Conservation (phyloP, 1,140 invertebrate genomes). For the Subanguina moxae region DNA sequence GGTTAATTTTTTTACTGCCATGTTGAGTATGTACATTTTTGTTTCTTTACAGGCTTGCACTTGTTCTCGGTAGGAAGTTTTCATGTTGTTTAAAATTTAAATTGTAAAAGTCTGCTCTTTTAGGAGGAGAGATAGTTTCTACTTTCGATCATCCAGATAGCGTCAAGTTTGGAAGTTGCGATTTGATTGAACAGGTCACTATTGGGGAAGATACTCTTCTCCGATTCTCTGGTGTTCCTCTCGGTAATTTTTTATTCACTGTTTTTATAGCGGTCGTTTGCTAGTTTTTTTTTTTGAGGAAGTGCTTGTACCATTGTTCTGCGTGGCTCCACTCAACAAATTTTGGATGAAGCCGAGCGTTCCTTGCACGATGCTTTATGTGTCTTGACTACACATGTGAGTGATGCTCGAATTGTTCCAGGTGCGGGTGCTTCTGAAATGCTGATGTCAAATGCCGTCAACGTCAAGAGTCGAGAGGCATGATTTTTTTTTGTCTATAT, state of each 20-base stretch:
- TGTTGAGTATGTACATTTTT: slow-evolving; percentile 15
- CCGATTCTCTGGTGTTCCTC: slow-evolving; percentile 76
- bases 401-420: slow-evolving; percentile 67
- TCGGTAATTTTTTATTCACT: too few species aligned
- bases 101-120: slow-evolving; percentile 21
- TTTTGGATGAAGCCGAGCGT: slow-evolving; percentile 94
- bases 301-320: slow-evolving; percentile 95
- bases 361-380: slow-evolving; percentile 97
- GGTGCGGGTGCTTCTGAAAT: slow-evolving; percentile 71
- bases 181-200: slow-evolving; percentile 93
- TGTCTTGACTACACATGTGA: slow-evolving; percentile 88
- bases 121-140: slow-evolving; percentile 90
- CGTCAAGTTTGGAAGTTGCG: slow-evolving; percentile 87
- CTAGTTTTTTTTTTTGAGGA: slow-evolving; percentile 66
- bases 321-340: slow-evolving; percentile 96
- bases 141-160: slow-evolving; percentile 90
- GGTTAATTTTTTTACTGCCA: slow-evolving; percentile 71
- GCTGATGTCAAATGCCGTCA: slow-evolving; percentile 88
- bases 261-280: slow-evolving; percentile 7
- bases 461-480: slow-evolving; percentile 71
- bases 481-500: slow-evolving; percentile 3
- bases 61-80: too few species aligned
- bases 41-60: slow-evolving; percentile 1
- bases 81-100: background rate
- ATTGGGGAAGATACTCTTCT: slow-evolving; percentile 95